Evolutionary conservation across 2,888 invertebrate species (phyloP), one percentile per base, ranked within the genome.

Genomic region (Sesamia inferens): DNA sequence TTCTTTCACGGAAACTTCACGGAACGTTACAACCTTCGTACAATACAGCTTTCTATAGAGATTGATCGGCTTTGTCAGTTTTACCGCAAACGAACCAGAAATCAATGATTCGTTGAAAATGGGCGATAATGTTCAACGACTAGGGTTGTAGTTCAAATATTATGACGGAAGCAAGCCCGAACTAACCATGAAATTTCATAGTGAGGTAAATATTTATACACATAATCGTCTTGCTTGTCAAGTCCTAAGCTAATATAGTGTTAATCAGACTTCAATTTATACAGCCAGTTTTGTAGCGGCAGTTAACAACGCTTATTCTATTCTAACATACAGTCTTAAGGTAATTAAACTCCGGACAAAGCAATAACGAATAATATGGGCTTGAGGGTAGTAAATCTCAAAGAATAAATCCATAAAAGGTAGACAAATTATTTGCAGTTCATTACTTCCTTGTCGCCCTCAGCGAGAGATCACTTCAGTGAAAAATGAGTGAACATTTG

Each of bases 21-120:
- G 82, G 76, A 78, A 81, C 78, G 74, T 82, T 82, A 81, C 81
- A 72, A 79, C 79, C 81, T 88, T 85, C 82, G 75, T 73, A 84
- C 78, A 84, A 85, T 76, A 71, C 71, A 83, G 86, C 86, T 88
- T 89, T 88, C 87, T 81, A 71, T 87, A 87, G 71, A 85, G 83
- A 87, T 81, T 86, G 87, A 74, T 85, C 82, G 82, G 84, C 87
- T 87, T 88, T 88, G 89, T 88, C 85, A 81, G 83, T 79, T 82
- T 85, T 77, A 89, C 88, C 86, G 87, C 88, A 87, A 88, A 87
- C 87, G 82, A 87, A 90, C 90, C 84, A 88, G 87, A 87, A 86
- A 84, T 88, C 89, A 89, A 88, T 90, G 86, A 88, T 83, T 91
- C 85, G 86, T 87, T 88, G 80, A 88, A 90, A 92, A 92, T 90